These are phyloP conservation scores for Matsumyia berberina DNA, from an alignment of 2,888 invertebrate species.

Conservation along the genomic window DNA sequence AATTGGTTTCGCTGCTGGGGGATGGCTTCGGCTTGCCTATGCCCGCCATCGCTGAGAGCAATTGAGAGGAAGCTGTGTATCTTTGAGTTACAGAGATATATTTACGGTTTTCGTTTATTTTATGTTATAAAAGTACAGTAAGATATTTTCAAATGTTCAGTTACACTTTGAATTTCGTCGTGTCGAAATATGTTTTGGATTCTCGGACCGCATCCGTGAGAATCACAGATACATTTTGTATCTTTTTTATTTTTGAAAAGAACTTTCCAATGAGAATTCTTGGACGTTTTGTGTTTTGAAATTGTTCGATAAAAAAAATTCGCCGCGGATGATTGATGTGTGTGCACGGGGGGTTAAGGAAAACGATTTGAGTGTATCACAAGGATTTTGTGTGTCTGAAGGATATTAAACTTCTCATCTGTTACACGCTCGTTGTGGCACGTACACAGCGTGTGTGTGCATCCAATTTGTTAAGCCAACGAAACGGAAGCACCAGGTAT, in stretches of 20 bases:
- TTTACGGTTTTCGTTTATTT: constrained; percentile 49
- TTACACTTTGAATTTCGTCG: constrained; percentile 83
- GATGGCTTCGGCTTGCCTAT: no score
- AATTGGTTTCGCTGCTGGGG: no score
- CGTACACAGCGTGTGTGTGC: constrained; percentile 51
- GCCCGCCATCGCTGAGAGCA: constrained; percentile 24
- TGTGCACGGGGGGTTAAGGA: constrained; percentile 21
- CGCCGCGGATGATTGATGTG: constrained; percentile 42
- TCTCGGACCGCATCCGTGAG: constrained; percentile 26
- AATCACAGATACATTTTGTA: constrained; percentile 62
- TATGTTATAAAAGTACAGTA: constrained; percentile 82
- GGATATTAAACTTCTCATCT: constrained; percentile 54
- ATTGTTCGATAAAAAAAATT: background rate
- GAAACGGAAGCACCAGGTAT: constrained; percentile 54
- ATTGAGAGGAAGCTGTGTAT: constrained; percentile 71
- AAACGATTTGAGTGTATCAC: constrained; percentile 34
- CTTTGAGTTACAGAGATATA: constrained; percentile 43
- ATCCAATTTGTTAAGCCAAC: constrained; percentile 32
- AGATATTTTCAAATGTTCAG: constrained; percentile 82
- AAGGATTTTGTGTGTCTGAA: constrained; percentile 44
- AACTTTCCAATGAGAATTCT: background rate
- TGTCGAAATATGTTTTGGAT: constrained; percentile 78
- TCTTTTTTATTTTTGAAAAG: constrained; percentile 7
- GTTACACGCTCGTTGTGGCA: constrained; percentile 42
- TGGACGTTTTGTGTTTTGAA: background rate